These are phyloP conservation scores for Sebastes minor DNA, from an alignment of 2,797 vertebrate genomes.

Conservation along the genomic window DNA sequence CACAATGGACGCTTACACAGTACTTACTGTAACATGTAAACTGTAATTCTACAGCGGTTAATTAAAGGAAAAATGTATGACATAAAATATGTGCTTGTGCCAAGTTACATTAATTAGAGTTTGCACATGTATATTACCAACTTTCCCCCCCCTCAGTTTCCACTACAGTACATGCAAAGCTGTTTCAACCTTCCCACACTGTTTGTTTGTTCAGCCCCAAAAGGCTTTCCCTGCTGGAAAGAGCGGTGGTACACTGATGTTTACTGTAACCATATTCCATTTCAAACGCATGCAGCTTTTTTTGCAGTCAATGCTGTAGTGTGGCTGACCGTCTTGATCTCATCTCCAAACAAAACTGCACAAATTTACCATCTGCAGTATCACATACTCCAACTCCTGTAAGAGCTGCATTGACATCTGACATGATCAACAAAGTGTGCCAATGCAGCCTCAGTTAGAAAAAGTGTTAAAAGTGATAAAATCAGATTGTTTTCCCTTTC, in stretches of 20 bases:
- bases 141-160: slow-evolving; percentile 14
- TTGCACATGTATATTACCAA: slow-evolving; percentile 12
- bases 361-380: slow-evolving; percentile 17
- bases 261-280: slow-evolving; percentile 72
- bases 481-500: not conserved
- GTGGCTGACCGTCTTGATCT: slow-evolving; percentile 65
- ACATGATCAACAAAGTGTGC: slow-evolving; percentile 40
- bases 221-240: slow-evolving; percentile 71
- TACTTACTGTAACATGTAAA: slow-evolving; percentile 21
- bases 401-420: slow-evolving; percentile 23
- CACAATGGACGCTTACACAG: slow-evolving; percentile 18
- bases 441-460: slow-evolving; percentile 4
- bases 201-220: slow-evolving; percentile 73
- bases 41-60: slow-evolving; percentile 16
- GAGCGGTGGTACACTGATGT: slow-evolving; percentile 54
- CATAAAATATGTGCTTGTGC: slow-evolving; percentile 31
- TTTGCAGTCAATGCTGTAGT: slow-evolving; percentile 68
- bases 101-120: slow-evolving; percentile 41
- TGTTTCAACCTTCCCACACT: slow-evolving; percentile 49
- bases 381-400: slow-evolving; percentile 12
- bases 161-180: slow-evolving; percentile 50
- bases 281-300: slow-evolving; percentile 62
- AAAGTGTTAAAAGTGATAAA: not conserved
- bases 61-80: slow-evolving; percentile 30
- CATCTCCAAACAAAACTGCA: slow-evolving; percentile 47